These are phyloP conservation scores for Aphodius sticticus DNA, from an alignment of 2,888 invertebrate species.

Conservation along the genomic window DNA sequence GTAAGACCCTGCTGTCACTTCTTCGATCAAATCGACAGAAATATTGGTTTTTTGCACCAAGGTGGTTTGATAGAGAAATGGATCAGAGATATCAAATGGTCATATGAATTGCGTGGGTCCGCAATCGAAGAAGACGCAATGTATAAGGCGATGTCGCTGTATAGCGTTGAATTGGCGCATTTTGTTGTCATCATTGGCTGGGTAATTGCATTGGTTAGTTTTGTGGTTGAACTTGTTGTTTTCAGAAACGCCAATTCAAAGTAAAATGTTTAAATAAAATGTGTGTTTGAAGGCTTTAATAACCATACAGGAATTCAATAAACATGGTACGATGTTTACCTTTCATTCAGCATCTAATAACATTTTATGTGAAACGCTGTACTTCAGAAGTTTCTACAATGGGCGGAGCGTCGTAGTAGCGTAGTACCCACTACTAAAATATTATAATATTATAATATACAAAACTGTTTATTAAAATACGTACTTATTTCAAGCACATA, in stretches of 20 bases:
- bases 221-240: slow-evolving; percentile 7
- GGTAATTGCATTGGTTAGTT: not conserved
- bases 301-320: too few species aligned
- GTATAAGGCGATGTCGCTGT: not conserved
- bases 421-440: too few species aligned
- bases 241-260: not conserved
- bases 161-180: slow-evolving; percentile 11
- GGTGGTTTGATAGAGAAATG: slow-evolving; percentile 15
- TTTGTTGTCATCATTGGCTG: not conserved
- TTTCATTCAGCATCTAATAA: too few species aligned
- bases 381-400: too few species aligned
- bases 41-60: not conserved
- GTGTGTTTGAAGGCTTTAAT: too few species aligned
- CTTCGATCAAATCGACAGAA: not conserved
- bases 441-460: too few species aligned
- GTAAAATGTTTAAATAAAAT: not conserved
- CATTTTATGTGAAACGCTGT: too few species aligned
- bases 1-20: not conserved
- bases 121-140: not conserved
- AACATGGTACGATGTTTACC: too few species aligned
- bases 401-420: too few species aligned
- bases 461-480: too few species aligned
- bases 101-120: not conserved
- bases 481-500: too few species aligned
- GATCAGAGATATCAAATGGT: not conserved